Evolutionary conservation across 2,797 vertebrate species (phyloP).

Genomic region (Sciurus carolinensis): DNA sequence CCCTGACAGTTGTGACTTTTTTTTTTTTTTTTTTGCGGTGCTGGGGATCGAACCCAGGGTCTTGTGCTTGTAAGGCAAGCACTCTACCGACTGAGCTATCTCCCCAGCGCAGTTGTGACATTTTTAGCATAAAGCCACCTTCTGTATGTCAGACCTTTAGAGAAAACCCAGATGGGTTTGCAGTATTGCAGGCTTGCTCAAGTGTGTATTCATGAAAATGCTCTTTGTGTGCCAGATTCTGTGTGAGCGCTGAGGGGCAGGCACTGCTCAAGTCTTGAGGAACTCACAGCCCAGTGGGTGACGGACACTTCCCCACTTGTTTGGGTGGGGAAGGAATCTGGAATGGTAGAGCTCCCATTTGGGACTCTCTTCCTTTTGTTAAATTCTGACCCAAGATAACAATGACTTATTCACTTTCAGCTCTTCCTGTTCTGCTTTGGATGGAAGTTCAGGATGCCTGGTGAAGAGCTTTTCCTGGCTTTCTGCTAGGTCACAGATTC

Average conservation of each 20-base stretch:
- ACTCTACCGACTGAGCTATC: too few relatives aligned
- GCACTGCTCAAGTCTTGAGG: not conserved
- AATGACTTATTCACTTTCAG: not conserved
- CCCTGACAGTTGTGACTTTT: not conserved
- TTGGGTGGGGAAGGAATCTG: not conserved
- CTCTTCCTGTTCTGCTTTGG: not conserved
- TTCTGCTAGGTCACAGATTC: not conserved
- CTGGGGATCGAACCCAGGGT: too few relatives aligned
- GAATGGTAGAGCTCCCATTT: not conserved
- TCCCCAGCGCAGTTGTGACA: not conserved
- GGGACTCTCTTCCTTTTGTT: slow-evolving; percentile 40
- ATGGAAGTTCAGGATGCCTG: not conserved
- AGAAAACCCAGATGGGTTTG: slow-evolving; percentile 1
- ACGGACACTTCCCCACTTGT: not conserved
- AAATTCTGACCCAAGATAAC: not conserved
- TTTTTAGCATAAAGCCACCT: slow-evolving; percentile 36
- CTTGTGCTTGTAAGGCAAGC: too few relatives aligned
- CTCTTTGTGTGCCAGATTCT: not conserved
- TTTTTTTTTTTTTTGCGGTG: too few relatives aligned
- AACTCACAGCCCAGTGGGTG: not conserved
- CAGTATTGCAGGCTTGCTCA: not conserved
- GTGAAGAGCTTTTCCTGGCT: slow-evolving; percentile 41
- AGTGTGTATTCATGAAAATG: not conserved
- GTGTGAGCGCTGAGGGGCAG: not conserved
- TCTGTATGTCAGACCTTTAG: not conserved